These are phyloP conservation scores for Nomada flava DNA, from an alignment of 2,888 invertebrate genomes.

Conservation along the genomic window DNA sequence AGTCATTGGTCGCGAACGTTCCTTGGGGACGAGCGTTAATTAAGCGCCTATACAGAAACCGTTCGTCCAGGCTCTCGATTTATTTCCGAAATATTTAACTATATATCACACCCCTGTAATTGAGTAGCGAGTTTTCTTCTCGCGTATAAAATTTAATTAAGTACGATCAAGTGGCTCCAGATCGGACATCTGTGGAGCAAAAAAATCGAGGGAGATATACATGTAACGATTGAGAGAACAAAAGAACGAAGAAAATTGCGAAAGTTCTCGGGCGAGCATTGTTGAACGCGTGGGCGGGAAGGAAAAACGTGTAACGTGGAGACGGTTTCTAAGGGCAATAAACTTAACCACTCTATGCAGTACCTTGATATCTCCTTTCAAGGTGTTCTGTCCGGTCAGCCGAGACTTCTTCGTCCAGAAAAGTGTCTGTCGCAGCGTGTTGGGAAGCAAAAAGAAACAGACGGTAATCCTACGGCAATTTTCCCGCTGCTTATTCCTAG, in stretches of 20 bases:
- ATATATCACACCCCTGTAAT: too few relatives aligned
- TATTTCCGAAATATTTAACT: background rate
- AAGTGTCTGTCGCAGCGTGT: conserved; percentile 29
- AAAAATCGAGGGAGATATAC: background rate
- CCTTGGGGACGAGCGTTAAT: conserved; percentile 15
- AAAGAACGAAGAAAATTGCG: conserved; percentile 15
- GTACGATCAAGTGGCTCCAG: background rate
- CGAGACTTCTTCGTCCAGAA: conserved; percentile 25
- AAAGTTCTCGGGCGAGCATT: conserved; percentile 4
- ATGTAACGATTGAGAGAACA: conserved; percentile 2
- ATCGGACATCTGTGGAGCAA: too few relatives aligned
- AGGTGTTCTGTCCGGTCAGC: conserved; percentile 24
- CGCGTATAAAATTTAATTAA: background rate
- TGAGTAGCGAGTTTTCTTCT: background rate
- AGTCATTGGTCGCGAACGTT: conserved; percentile 52
- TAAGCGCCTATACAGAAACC: conserved; percentile 39
- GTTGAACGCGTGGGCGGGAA: conserved; percentile 18
- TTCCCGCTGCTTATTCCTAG: conserved; percentile 33
- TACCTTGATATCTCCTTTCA: conserved; percentile 55
- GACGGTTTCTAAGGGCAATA: conserved; percentile 56
- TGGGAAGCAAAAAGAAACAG: conserved; percentile 27
- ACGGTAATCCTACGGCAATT: conserved; percentile 45
- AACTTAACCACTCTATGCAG: conserved; percentile 44
- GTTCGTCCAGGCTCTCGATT: conserved; percentile 7
- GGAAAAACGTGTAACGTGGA: conserved; percentile 36